Base-by-base conservation (phyloP, 2,888 invertebrate species). In the Apocheima hispidaria region DNA sequence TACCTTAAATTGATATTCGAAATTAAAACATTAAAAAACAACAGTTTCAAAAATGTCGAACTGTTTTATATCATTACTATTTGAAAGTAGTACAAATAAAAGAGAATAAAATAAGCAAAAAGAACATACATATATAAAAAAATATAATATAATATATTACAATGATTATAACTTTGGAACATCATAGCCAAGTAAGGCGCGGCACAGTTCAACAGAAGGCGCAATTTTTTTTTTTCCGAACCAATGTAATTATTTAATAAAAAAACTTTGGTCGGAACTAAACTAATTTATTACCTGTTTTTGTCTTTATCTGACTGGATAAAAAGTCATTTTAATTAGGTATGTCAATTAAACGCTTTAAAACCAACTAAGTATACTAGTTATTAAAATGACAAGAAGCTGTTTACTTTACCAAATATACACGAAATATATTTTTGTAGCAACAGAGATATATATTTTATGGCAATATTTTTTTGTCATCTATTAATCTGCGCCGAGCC, bases 161-260 rank as follows among this genome's bases (percentile, higher is more conserved):
- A n/a, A n/a, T n/a, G n/a, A n/a, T n/a, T 44, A 16, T 44, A 28
- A 77, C 90, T 91, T 91, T 90, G 90, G 90, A 86, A 79, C 75
- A 75, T 89, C 91, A 91, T 90, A 90, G 91, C 90, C 91, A 79
- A 80, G 77, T 70, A 73, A 71, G 71, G 77, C 23, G 9, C 35
- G 21, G 35, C 46, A 20, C 30, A 48, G 2, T n/a, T 23, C 4
- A 5, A 21, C 5, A n/a, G 21, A 41, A 23, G 23, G 23, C 23
- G n/a, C 7, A 0, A n/a, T 14, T 12, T 33, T 1, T n/a, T 33
- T 33, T 7, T 30, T 28, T 30, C 1, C 10, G 2, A 30, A 5
- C 3, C 4, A 23, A 30, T 30, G 10, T 9, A 12, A 26, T 26
- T 26, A 4, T 26, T 4, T 26, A 7, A 26, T 7, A 26, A 26